phyloP scores from a whole-genome alignment of 2,113 vertebrate species.

The Cromileptes altivelis region DNA sequence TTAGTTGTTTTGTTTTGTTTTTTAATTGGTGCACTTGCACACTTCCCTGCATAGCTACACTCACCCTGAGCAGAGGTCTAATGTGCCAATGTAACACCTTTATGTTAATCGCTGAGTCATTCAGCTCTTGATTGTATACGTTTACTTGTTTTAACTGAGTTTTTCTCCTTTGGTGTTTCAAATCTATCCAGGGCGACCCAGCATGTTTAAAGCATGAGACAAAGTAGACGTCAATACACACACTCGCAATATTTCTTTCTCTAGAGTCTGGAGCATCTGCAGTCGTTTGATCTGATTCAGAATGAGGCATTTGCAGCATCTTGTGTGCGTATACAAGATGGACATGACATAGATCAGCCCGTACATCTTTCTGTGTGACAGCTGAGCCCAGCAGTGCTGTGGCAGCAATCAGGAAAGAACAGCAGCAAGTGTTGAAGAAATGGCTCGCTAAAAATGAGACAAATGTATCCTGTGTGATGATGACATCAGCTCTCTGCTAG shows the following conservation, averaged over 20 bases:
- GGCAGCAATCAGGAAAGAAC: not conserved
- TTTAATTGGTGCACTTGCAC: too few species aligned
- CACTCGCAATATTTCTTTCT: not conserved
- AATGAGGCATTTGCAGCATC: constrained; percentile 15
- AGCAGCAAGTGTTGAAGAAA: not conserved
- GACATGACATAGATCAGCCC: not conserved
- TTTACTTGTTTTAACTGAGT: too few species aligned
- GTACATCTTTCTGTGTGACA: not conserved
- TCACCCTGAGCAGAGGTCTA: too few species aligned
- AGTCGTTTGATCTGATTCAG: constrained; percentile 6
- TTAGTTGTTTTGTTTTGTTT: too few species aligned
- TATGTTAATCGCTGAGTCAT: too few species aligned
- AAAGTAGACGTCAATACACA: not conserved
- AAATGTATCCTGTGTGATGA: not conserved
- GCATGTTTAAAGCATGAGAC: not conserved
- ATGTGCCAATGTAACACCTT: too few species aligned
- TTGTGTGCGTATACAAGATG: not conserved
- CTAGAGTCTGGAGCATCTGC: not conserved
- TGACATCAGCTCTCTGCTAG: too few species aligned
- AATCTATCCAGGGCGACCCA: too few species aligned
- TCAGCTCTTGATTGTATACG: too few species aligned
- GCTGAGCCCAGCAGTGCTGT: too few species aligned
- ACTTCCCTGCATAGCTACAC: too few species aligned
- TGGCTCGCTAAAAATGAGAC: not conserved
- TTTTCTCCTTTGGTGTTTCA: too few species aligned